phyloP scores from a whole-genome alignment of 1,140 invertebrate species.

The Mactra quadrangularis region DNA sequence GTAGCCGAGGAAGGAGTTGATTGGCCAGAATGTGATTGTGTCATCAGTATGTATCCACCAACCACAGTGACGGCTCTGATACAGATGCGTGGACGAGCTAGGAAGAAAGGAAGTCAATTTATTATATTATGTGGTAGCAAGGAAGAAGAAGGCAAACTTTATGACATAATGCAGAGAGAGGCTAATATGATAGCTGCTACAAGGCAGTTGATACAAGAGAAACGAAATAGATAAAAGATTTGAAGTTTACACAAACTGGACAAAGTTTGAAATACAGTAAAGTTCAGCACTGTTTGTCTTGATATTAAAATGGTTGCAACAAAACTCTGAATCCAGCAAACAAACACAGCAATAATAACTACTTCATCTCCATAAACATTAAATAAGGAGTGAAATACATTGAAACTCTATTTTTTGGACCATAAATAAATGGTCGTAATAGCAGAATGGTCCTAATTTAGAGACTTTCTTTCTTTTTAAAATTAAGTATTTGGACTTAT shows the following conservation, averaged over 20 bases:
- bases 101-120: conserved; percentile 78
- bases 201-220: conserved; percentile 26
- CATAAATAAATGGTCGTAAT: no score
- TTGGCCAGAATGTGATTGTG: conserved; percentile 79
- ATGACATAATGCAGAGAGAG: conserved; percentile 71
- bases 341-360: not conserved
- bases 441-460: no score
- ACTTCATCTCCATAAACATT: conserved; percentile 1
- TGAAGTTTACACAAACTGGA: not conserved
- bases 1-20: conserved; percentile 82
- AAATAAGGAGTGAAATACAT: no score
- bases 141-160: conserved; percentile 72
- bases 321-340: not conserved
- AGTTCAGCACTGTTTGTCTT: not conserved
- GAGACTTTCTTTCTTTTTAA: no score
- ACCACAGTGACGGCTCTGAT: conserved; percentile 77
- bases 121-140: conserved; percentile 76
- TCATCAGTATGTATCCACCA: conserved; percentile 80
- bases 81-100: conserved; percentile 80
- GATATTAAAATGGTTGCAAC: not conserved
- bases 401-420: no score
- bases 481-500: no score
- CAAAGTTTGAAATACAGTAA: not conserved
- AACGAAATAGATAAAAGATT: not conserved
- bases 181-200: conserved; percentile 78